phyloP scores from a whole-genome alignment of 2,797 vertebrate genomes.

The Crax fasciolata region DNA sequence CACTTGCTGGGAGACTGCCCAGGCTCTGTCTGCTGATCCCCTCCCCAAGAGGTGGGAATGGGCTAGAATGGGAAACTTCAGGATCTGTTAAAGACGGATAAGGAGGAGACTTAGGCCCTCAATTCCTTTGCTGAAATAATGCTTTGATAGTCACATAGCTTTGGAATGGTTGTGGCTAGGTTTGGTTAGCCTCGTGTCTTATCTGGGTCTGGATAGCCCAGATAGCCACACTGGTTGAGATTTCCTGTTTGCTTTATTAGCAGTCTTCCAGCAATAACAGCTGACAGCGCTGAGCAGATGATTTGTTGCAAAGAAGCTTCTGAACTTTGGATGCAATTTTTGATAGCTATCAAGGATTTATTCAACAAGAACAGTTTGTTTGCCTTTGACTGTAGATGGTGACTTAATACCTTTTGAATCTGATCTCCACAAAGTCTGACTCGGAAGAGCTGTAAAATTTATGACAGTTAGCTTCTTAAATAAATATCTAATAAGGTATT shows the following conservation, averaged over 20 bases:
- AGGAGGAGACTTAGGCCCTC: fast-evolving
- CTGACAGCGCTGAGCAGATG: not conserved
- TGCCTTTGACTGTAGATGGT: slow-evolving; percentile 16
- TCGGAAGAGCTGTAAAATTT: slow-evolving; percentile 17
- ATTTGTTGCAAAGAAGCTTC: slow-evolving; percentile 16
- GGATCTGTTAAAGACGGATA: not conserved
- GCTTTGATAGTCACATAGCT: not conserved
- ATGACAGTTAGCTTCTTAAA: slow-evolving; percentile 46
- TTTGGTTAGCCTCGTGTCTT: not conserved
- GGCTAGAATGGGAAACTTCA: not conserved
- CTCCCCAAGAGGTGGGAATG: not conserved
- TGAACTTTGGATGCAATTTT: slow-evolving; percentile 44
- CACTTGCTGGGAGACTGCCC: not conserved
- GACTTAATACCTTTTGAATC: slow-evolving; percentile 46
- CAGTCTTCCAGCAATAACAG: not conserved
- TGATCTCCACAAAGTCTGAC: slow-evolving; percentile 29
- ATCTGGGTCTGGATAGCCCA: not conserved
- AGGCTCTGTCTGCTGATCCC: not conserved
- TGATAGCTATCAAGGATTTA: slow-evolving; percentile 53
- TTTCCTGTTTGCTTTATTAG: not conserved
- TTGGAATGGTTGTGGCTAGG: not conserved
- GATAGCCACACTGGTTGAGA: not conserved
- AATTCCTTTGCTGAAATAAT: not conserved
- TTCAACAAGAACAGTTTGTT: slow-evolving; percentile 2
- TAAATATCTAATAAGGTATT: slow-evolving; percentile 19